Base-by-base conservation (phyloP, 2,888 invertebrate species). In the Cabera pusaria region DNA sequence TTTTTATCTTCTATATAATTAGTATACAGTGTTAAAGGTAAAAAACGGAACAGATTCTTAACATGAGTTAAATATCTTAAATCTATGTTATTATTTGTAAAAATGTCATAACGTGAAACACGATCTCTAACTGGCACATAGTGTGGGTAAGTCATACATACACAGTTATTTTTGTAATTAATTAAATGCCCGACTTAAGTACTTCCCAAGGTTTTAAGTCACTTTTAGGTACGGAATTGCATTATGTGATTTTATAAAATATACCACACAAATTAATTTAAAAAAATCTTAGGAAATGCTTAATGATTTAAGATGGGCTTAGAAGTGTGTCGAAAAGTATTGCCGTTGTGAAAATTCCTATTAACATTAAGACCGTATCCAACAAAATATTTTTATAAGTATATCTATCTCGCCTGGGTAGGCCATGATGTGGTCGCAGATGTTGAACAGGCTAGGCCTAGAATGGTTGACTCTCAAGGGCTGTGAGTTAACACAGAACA, bases 101-200 rank as follows among this genome's bases (percentile, higher is more conserved):
- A 63, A 63, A 61, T 48, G 46, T 59, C 50, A 56, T 56, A 61
- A 57, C 20, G 58, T 68, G 68, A 73, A 71, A 65, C 72, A 72
- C 72, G 57, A 60, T 62, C 66, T 62, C 64, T 59, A 53, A 58
- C 73, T 75, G 74, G 74, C 74, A 75, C 74, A 72, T 73, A 45
- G 64, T 36, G 57, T 62, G 59, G 51, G 50, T 62, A 28, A 23
- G 10, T 63, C 42, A 56, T 52, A 55, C 40, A 50, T 52, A 59
- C 17, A 12, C 6, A 5, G 2, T 21, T 7, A 6, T 7, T 43
- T 60, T 45, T 7, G n/a, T 7, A 3, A 22, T 18, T 23, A 14
- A 27, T 23, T 19, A 33, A 23, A 33, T 23, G 18, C 31, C 14
- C 19, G 22, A 19, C 6, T 19, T 10, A 28, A 17, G 16, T 10